phyloP scores from a whole-genome alignment of 2,113 vertebrate genomes.

The Kryptolebias marmoratus region DNA sequence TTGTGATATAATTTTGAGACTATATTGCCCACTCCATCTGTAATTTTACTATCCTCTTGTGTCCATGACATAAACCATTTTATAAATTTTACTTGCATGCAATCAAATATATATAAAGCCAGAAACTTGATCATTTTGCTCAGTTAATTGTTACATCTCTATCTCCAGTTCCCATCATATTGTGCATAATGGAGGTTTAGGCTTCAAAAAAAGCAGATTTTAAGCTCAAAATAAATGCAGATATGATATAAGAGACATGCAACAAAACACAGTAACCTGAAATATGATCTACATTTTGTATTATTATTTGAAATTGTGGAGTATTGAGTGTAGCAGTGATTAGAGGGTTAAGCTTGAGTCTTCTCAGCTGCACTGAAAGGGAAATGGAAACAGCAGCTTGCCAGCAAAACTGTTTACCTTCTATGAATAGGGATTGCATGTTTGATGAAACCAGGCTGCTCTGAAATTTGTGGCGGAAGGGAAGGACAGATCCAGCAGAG shows the following conservation, averaged over 20 bases:
- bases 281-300: conserved; percentile 5
- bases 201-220: too few species aligned
- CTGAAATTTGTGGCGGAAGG: conserved; percentile 44
- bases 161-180: too few species aligned
- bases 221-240: not conserved
- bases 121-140: not conserved
- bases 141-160: not conserved
- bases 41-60: too few species aligned
- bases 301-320: conserved; percentile 16
- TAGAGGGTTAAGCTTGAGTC: conserved; percentile 57
- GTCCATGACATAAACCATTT: too few species aligned
- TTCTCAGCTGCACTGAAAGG: conserved; percentile 47
- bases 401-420: conserved; percentile 76
- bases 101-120: not conserved
- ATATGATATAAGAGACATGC: not conserved
- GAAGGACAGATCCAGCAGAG: conserved; percentile 29
- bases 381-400: conserved; percentile 70
- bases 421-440: conserved; percentile 79
- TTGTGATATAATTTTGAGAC: too few species aligned
- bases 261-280: not conserved
- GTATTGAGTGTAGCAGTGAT: conserved; percentile 15
- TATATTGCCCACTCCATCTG: too few species aligned
- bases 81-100: not conserved
- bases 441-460: conserved; percentile 65
- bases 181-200: too few species aligned